A percentile compares a stretch with the other conserved stretches of the same genome.
phyloP scores from a whole-genome alignment of 2,888 invertebrate genomes.

The Mantis religiosa region DNA sequence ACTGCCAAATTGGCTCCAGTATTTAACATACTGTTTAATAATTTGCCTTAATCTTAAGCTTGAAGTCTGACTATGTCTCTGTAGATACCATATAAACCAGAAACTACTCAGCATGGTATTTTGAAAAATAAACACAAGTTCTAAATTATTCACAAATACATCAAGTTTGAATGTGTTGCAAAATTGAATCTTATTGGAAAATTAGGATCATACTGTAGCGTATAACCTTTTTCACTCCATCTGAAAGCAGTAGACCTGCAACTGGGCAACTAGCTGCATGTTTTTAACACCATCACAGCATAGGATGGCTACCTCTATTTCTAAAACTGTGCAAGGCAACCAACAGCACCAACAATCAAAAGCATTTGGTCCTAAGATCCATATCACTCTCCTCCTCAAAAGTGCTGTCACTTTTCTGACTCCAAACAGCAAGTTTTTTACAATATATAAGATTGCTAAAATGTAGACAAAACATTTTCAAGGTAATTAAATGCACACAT shows the following conservation, averaged over 20 bases:
- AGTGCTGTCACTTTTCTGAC: background rate
- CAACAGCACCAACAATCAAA: background rate
- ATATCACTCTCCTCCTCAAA: background rate
- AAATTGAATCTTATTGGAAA: too few species aligned
- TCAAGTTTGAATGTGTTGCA: too few species aligned
- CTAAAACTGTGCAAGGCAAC: background rate
- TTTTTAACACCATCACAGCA: background rate
- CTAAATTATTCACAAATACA: too few species aligned
- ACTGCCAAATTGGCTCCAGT: too few species aligned
- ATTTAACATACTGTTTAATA: too few species aligned
- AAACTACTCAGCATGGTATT: too few species aligned
- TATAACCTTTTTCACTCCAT: background rate
- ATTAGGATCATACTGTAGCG: too few species aligned
- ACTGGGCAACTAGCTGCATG: background rate
- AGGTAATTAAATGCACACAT: background rate
- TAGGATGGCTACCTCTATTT: background rate
- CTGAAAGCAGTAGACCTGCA: background rate
- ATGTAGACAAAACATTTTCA: background rate
- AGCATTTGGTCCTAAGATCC: background rate
- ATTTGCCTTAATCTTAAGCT: too few species aligned
- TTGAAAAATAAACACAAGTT: too few species aligned
- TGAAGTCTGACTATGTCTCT: too few species aligned
- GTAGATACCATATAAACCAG: too few species aligned
- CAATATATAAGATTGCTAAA: background rate
- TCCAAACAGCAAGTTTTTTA: background rate